Conservation (phyloP, 2,888 invertebrate species). For the Hyposoter didymator region DNA sequence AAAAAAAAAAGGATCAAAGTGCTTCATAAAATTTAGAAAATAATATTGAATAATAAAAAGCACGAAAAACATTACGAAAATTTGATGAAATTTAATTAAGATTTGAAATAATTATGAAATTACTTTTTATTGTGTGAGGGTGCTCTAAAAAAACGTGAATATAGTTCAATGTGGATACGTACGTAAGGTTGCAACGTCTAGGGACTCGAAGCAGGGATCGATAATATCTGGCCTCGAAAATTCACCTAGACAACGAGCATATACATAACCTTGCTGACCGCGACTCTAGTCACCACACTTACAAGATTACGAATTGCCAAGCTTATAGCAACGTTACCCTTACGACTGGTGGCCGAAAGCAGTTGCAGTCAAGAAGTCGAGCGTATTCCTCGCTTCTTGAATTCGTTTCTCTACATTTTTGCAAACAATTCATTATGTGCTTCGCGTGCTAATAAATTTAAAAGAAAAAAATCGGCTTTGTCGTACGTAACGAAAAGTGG, state of each 20-base stretch:
- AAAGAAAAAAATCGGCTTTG: background rate
- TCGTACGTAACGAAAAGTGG: background rate
- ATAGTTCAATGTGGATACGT: slow-evolving; percentile 5
- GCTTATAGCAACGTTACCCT: slow-evolving; percentile 49
- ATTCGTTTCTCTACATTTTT: background rate
- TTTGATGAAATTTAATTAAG: background rate
- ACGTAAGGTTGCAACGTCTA: slow-evolving; percentile 26
- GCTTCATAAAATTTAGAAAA: background rate
- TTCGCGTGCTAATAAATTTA: background rate
- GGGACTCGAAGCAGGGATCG: slow-evolving; percentile 28
- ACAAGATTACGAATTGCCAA: slow-evolving; percentile 75
- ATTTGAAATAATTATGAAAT: background rate
- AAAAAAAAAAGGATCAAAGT: too few relatives aligned
- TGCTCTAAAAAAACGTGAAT: background rate
- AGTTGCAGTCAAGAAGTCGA: slow-evolving; percentile 57
- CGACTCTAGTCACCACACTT: slow-evolving; percentile 67
- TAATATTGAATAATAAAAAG: background rate
- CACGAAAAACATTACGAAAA: background rate
- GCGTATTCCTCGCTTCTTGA: background rate
- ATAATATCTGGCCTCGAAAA: slow-evolving; percentile 60
- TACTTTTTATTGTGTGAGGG: background rate
- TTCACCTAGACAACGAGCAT: slow-evolving; percentile 47
- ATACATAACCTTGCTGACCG: slow-evolving; percentile 69
- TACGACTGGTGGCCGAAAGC: slow-evolving; percentile 33
- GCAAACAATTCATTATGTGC: background rate